Base-by-base conservation (phyloP, 2,113 vertebrate genomes). In the Sprattus sprattus region DNA sequence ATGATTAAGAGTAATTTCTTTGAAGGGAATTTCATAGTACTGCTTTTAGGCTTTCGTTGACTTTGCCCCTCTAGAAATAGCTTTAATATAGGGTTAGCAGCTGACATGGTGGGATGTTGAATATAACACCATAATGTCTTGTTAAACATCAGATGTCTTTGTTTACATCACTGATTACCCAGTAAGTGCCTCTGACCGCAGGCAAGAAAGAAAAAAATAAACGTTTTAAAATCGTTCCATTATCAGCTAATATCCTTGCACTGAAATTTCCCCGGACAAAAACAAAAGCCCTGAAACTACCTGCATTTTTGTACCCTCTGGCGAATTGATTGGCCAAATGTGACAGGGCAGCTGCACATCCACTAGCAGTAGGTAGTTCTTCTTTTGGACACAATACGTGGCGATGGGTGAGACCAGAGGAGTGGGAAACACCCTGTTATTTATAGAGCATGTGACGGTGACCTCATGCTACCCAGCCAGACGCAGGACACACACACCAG, bases 1-100 rank as follows among this genome's bases (percentile, higher is more conserved):
- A 84, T 85, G 84, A 88, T 91, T 85, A 93, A 91, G 91, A 88
- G 90, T 81, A 81, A 86, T 86, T 82, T 92, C 85, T 88, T 90
- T 91, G 13, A 32, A 44, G 85, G 46, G 46, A 25, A 80, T 81
- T 84, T 85, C 83, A 83, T 83, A 81, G 86, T 81, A 81, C 64
- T 80, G 45, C 11, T 86, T 57, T 85, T 64, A 45, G 52, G 15
- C 16, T 20, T 57, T 57, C 6, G 5, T 57, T 20, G 5, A 22
- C 20, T 57, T 6, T 57, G 18, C 22, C 6, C 54, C 18, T 57
- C 4, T 6, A 47, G 18, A 6, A 57, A 22, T 57, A 20, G 54
- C 80, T 60, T 57, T 54, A 75, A 88, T 88, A 82, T 87, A 87
- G 84, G 60, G 85, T 50, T 60, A 60, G 9, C 6, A n/a, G 71